Conservation (phyloP, 2,113 vertebrate species). For the Mesitornis unicolor region DNA sequence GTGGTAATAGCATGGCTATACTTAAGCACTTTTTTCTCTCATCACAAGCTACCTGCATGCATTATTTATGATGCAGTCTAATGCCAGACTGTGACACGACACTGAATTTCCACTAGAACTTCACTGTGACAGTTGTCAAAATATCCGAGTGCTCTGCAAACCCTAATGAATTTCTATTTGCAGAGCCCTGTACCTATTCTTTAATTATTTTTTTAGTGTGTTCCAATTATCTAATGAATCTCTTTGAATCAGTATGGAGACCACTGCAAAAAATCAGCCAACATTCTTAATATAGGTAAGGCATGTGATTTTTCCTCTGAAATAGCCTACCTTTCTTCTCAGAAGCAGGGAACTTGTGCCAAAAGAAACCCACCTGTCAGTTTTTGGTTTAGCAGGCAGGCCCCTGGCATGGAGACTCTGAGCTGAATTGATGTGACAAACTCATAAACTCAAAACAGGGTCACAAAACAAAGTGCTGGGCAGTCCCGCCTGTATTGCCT, state of each 20-base stretch:
- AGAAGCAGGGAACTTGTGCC: background rate
- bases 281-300: background rate
- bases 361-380: background rate
- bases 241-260: background rate
- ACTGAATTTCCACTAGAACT: background rate
- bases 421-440: background rate
- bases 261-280: background rate
- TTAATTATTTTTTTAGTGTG: background rate
- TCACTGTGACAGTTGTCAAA: background rate
- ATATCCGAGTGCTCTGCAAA: background rate
- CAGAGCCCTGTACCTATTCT: background rate
- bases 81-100: background rate
- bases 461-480: background rate
- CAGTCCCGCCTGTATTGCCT: background rate
- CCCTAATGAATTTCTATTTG: background rate
- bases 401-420: background rate
- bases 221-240: background rate
- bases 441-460: background rate
- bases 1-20: background rate
- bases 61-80: background rate
- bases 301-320: fast-evolving
- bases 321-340: background rate
- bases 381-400: background rate
- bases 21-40: background rate
- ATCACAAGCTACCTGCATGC: background rate